Base-by-base conservation (phyloP, 1,140 invertebrate species). In the Euwallacea similis region DNA sequence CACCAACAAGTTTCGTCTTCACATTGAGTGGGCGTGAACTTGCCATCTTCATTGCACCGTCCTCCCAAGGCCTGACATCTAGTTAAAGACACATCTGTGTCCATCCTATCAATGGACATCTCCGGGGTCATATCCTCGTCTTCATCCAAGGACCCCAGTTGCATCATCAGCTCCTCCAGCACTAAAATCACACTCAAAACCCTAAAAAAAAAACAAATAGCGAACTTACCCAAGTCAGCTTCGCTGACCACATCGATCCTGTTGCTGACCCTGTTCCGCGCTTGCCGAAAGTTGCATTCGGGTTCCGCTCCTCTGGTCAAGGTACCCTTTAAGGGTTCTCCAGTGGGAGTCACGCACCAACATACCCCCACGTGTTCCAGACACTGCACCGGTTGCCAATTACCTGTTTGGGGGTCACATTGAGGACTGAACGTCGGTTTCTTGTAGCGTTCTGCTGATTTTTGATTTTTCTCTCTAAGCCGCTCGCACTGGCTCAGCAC, bases 311-410 rank as follows among this genome's bases (percentile, higher is more conserved):
- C 88, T n/a, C 90, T 84, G 6, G 89, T 89, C 41, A 93, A 78
- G 0, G 90, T 91, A 0, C 91, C 92, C 79, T 93, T 92, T 0
- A 93, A 81, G 0, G 91, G 90, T 71, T 92, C 89, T 0, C 93
- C 93, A 73, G 90, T 87, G 10, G 87, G 87, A 71, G 89, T 90
- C 0, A 93, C 92, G 79, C 93, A 95, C 92, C 93, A 95, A 78
- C 93, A 94, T 0, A 95, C 89, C 6, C 88, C 88, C 60, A 93
- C 87, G 75, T 91, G 89, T 59, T 90, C 88, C 76, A 94, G 85
- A 80, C 93, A 95, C 79, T 95, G 93, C 2, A 93, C 86, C 0
- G 90, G 81, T 73, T 92, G 88, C 93, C 93, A 95, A 53, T 86
- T 87, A 0, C 93, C 93, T 3, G 83, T 88, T 42, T 86, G 83